Percentiles rank a stretch among this genome's conserved stretches.
Conservation (phyloP, 2,797 vertebrate species). For the Platalea minor region DNA sequence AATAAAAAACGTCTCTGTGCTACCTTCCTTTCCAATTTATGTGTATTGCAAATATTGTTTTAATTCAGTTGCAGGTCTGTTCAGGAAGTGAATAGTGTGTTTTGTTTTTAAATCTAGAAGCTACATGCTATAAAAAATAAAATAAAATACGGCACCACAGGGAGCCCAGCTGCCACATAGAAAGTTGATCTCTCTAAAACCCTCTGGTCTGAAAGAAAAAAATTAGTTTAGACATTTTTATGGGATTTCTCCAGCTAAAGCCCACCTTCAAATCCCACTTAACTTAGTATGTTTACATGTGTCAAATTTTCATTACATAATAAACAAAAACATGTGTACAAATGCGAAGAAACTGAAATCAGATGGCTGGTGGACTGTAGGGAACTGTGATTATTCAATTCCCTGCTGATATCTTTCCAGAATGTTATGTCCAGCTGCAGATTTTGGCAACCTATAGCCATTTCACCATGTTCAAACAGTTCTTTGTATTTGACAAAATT, state of each 20-base stretch:
- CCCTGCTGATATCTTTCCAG: conserved; percentile 26
- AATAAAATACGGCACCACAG: conserved; percentile 49
- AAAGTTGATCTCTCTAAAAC: conserved; percentile 55
- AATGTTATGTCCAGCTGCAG: conserved; percentile 40
- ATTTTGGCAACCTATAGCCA: conserved; percentile 12
- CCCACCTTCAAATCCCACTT: conserved; percentile 25
- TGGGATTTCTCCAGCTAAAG: conserved; percentile 36
- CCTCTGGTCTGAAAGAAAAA: conserved; percentile 29
- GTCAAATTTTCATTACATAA: conserved; percentile 51
- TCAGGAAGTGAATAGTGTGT: conserved; percentile 29
- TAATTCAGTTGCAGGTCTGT: conserved; percentile 34
- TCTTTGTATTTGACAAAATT: background rate
- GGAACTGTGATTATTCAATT: conserved; percentile 26
- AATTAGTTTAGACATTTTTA: conserved; percentile 32
- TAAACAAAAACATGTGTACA: conserved; percentile 55
- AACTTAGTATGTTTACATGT: conserved; percentile 34
- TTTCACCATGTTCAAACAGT: background rate
- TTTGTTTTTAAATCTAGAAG: conserved; percentile 55
- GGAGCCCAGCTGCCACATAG: conserved; percentile 42
- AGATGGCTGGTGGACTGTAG: background rate
- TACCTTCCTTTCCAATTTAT: background rate
- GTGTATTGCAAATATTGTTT: background rate
- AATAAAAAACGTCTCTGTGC: background rate
- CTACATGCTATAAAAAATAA: conserved; percentile 47
- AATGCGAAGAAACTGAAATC: conserved; percentile 44